A percentile compares a stretch with the other conserved stretches of the same genome.
Evolutionary conservation across 2,888 invertebrate genomes (phyloP).

Genomic region (Erebia ligea): DNA sequence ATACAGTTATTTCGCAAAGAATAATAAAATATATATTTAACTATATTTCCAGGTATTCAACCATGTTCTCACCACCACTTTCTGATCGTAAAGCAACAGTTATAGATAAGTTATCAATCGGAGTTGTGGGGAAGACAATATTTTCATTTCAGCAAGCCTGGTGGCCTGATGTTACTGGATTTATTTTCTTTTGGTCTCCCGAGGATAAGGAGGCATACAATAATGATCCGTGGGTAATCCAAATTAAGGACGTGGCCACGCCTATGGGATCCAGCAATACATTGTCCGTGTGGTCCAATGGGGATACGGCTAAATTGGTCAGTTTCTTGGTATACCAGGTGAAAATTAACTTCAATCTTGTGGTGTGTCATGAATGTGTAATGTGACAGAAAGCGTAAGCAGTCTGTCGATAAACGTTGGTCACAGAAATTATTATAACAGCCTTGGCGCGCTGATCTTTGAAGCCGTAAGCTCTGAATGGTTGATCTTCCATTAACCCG

Average conservation of each 20-base stretch:
- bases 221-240: slow-evolving; percentile 48
- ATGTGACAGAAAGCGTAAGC: too few relatives aligned
- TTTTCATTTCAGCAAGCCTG: slow-evolving; percentile 84
- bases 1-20: too few relatives aligned
- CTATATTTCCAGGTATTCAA: slow-evolving; percentile 50
- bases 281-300: slow-evolving; percentile 47
- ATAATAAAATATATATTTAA: not conserved
- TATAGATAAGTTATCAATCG: slow-evolving; percentile 84
- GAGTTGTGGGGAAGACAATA: slow-evolving; percentile 86
- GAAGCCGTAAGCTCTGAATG: not conserved
- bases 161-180: slow-evolving; percentile 76
- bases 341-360: too few relatives aligned
- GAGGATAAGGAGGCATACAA: slow-evolving; percentile 41
- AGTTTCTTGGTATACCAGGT: slow-evolving; percentile 5
- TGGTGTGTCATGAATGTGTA: too few relatives aligned
- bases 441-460: not conserved
- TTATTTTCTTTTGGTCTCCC: slow-evolving; percentile 49
- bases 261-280: slow-evolving; percentile 46
- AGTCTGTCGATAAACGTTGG: too few relatives aligned
- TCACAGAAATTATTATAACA: too few relatives aligned
- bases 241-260: slow-evolving; percentile 38
- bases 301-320: slow-evolving; percentile 43
- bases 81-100: slow-evolving; percentile 76
- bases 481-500: too few relatives aligned
- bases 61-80: slow-evolving; percentile 81